These are phyloP conservation scores for Thamnophis sirtalis DNA, from an alignment of 2,113 vertebrate genomes.

Conservation along the genomic window DNA sequence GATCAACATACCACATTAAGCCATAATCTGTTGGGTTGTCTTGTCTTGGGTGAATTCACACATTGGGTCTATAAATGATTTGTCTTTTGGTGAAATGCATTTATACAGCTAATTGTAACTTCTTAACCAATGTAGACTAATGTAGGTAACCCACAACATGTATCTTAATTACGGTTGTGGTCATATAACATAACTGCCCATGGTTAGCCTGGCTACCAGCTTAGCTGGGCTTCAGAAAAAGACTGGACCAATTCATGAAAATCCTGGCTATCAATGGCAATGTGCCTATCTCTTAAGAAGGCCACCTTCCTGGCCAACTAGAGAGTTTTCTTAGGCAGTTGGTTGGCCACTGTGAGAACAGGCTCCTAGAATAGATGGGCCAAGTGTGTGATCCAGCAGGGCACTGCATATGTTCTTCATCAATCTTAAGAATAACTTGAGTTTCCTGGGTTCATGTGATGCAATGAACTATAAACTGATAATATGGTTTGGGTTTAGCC, in stretches of 20 bases:
- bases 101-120: background rate
- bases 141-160: background rate
- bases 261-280: background rate
- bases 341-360: background rate
- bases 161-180: background rate
- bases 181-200: background rate
- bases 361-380: background rate
- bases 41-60: background rate
- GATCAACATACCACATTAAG: background rate
- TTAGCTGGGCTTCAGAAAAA: background rate
- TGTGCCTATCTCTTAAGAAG: background rate
- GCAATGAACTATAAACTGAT: background rate
- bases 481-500: background rate
- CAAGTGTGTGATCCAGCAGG: background rate
- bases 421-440: background rate
- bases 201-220: background rate
- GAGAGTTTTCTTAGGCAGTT: background rate
- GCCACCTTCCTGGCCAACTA: background rate
- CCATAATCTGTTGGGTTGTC: background rate
- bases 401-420: background rate
- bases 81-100: background rate
- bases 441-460: background rate
- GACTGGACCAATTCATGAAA: background rate
- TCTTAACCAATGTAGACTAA: background rate
- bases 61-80: background rate